Percentiles rank a stretch among this genome's conserved stretches.
Conservation (phyloP, 1,140 invertebrate genomes). For the Drosophila subobscura region DNA sequence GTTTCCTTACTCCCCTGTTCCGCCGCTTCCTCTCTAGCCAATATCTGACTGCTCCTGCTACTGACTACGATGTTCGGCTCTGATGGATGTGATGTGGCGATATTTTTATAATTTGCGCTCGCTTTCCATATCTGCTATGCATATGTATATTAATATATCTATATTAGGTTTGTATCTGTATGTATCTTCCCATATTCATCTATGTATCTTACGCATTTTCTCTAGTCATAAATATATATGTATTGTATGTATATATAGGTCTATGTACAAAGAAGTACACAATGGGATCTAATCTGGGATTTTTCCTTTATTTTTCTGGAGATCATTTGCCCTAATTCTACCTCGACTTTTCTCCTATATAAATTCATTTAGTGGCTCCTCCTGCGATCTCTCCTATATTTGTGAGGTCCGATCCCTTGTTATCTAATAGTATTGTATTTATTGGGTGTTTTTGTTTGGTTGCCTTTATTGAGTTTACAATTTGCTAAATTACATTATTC, state of each 20-base stretch:
- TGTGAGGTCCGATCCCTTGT: no score
- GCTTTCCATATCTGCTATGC: slow-evolving; percentile 44
- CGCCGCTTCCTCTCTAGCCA: slow-evolving; percentile 35
- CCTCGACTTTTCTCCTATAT: slow-evolving; percentile 34
- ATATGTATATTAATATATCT: slow-evolving; percentile 44
- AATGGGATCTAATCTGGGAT: slow-evolving; percentile 28
- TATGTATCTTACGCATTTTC: slow-evolving; percentile 45
- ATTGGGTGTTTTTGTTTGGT: slow-evolving; percentile 34
- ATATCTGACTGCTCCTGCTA: slow-evolving; percentile 13
- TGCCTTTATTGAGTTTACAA: slow-evolving; percentile 67
- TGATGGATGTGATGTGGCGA: slow-evolving; percentile 38
- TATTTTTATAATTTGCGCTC: slow-evolving; percentile 64
- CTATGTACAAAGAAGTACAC: slow-evolving; percentile 67
- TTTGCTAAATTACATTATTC: slow-evolving; percentile 70
- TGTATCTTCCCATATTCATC: slow-evolving; percentile 51
- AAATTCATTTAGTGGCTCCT: slow-evolving; percentile 45
- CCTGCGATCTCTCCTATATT: slow-evolving; percentile 14
- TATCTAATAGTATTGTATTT: slow-evolving; percentile 1
- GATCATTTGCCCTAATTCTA: slow-evolving; percentile 32
- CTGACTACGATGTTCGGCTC: slow-evolving; percentile 26
- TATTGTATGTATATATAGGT: slow-evolving; percentile 39
- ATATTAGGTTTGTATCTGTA: slow-evolving; percentile 37
- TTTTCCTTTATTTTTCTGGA: no score
- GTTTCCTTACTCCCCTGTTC: slow-evolving; percentile 22
- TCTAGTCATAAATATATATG: slow-evolving; percentile 48